phyloP scores from a whole-genome alignment of 1,140 invertebrate genomes.

The Drosophila dunni region DNA sequence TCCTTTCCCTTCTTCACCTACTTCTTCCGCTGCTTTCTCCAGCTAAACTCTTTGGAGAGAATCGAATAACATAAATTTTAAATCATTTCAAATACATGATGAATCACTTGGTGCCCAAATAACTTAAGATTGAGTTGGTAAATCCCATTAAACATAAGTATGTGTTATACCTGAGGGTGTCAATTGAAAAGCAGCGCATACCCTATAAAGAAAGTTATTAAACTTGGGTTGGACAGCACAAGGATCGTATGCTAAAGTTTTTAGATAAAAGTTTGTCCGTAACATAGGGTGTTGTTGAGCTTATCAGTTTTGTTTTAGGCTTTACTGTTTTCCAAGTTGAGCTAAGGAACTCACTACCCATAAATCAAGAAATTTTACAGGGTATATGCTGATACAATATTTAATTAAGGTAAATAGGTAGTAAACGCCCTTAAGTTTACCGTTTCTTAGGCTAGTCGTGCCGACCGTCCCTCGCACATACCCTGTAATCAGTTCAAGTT shows the following conservation, averaged over 20 bases:
- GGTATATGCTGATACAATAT: too few relatives aligned
- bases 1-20: neutral
- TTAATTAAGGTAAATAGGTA: too few relatives aligned
- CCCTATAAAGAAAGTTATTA: neutral
- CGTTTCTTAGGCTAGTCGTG: neutral
- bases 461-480: neutral
- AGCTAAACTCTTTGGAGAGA: slow-evolving; percentile 8
- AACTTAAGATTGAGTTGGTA: slow-evolving; percentile 23
- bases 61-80: slow-evolving; percentile 29
- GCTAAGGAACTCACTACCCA: too few relatives aligned
- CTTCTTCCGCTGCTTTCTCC: neutral
- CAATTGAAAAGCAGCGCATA: neutral
- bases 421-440: too few relatives aligned
- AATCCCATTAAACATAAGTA: slow-evolving; percentile 18
- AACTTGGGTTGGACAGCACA: too few relatives aligned
- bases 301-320: too few relatives aligned
- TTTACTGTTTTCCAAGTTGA: too few relatives aligned
- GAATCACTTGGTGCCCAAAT: slow-evolving; percentile 16
- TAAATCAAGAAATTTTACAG: too few relatives aligned
- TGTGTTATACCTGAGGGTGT: slow-evolving; percentile 7
- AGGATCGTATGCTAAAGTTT: too few relatives aligned
- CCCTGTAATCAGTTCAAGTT: neutral
- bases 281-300: too few relatives aligned
- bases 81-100: slow-evolving; percentile 27
- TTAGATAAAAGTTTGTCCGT: too few relatives aligned